A percentile compares a stretch with the other conserved stretches of the same genome.
These are phyloP conservation scores for Dryoscopus gambensis DNA, from an alignment of 2,113 vertebrate genomes.

Conservation along the genomic window DNA sequence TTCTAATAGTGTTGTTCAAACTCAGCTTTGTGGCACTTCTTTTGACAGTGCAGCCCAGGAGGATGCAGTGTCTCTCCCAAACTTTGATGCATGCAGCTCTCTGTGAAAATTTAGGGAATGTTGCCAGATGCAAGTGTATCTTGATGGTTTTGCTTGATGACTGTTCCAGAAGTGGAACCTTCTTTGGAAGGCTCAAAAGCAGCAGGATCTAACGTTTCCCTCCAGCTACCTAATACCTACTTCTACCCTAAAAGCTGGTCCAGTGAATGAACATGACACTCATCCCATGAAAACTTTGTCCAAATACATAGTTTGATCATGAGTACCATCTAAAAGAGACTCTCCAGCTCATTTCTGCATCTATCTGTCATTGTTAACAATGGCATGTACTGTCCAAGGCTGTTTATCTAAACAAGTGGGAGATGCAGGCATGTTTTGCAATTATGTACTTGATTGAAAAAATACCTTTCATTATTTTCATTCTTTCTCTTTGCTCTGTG, in stretches of 20 bases:
- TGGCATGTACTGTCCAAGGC: not conserved
- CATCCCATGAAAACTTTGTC: not conserved
- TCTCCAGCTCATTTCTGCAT: not conserved
- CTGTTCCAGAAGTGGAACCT: not conserved
- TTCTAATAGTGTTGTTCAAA: not conserved
- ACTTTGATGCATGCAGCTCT: not conserved
- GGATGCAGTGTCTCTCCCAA: not conserved
- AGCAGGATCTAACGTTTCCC: not conserved
- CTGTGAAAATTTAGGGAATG: not conserved
- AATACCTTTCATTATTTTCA: not conserved
- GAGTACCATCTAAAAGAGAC: not conserved
- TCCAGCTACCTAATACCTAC: not conserved
- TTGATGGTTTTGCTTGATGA: not conserved
- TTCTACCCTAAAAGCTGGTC: not conserved
- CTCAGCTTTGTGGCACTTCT: not conserved
- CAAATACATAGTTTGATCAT: not conserved
- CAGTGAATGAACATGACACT: not conserved
- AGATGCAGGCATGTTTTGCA: rapidly evolving
- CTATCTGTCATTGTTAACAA: not conserved
- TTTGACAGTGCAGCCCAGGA: not conserved
- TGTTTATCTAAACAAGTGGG: not conserved
- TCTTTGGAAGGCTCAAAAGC: not conserved
- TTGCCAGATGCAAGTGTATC: not conserved
- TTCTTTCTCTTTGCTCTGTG: not conserved
- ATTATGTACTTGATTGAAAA: not conserved